Evolutionary conservation across 1,140 invertebrate species (phyloP), one percentile per base, ranked within the genome.

Genomic region (Lucilia cuprina): DNA sequence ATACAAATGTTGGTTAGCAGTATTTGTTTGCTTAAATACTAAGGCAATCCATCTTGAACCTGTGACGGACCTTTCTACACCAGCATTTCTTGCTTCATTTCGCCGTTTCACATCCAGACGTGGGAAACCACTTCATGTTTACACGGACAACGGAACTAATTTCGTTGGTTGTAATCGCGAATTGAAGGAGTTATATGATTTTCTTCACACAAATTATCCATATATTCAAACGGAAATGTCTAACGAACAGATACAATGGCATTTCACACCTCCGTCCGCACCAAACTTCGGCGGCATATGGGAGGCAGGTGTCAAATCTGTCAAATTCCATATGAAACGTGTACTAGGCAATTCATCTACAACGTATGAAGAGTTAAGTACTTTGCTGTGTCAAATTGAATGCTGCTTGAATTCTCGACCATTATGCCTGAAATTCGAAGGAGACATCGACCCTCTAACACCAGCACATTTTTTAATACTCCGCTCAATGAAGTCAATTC

Each of bases 1-100:
- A 55, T 55, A 55, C 10, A 55, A 55, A 55, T 55, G 50, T 55
- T 55, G 50, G 50, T 14, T 55, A 3, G 83, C 75, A 30, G 2
- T 88, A 3, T 90, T 91, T 83, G 85, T 88, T 0, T 89, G 90
- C 85, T 84, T 87, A 12, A 41, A 84, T 5, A 86, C 87, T 0
- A 84, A 86, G 60, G 89, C 90, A 1, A 82, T 89, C 2, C 89
- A 91, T 83, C 82, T 92, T 25, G 89, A 92, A 84, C 83, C 89
- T 7, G 87, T 90, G 21, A 84, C 75, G 2, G 87, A 88, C 78
- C 83, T 92, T 12, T 85, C 84, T 9, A 86, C 91, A 25, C 84
- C 88, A 35, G 84, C 74, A 13, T 92, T 91, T 84, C 34, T 92
- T 13, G 65, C 85, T 8, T 87, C 87, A 12, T 85, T 91, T 13